phyloP scores from a whole-genome alignment of 1,140 invertebrate species.

The Drosophila lowei region DNA sequence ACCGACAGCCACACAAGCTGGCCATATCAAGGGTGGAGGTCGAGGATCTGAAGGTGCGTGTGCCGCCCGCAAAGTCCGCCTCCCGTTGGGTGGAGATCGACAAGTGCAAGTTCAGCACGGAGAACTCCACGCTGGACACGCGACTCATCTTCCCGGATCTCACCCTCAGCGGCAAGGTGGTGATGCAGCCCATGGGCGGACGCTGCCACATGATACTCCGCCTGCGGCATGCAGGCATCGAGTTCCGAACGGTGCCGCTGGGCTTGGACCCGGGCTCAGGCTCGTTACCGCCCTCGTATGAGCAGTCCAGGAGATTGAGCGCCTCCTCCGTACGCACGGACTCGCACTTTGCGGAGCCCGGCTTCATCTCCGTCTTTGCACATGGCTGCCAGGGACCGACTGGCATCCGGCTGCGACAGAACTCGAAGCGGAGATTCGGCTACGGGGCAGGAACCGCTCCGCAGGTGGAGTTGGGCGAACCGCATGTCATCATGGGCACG shows the following conservation, averaged over 20 bases:
- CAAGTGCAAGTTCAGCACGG: conserved; percentile 89
- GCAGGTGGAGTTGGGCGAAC: conserved; percentile 66
- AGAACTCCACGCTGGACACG: conserved; percentile 89
- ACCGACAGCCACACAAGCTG: conserved; percentile 73
- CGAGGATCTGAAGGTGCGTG: conserved; percentile 85
- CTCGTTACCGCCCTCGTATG: conserved; percentile 37
- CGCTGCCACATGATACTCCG: conserved; percentile 91
- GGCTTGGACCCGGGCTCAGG: conserved; percentile 43
- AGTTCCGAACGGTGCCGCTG: conserved; percentile 85
- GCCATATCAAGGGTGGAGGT: conserved; percentile 73
- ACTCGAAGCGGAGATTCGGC: conserved; percentile 75
- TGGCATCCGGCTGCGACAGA: conserved; percentile 71
- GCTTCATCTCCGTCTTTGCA: conserved; percentile 92
- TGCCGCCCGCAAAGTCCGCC: conserved; percentile 83
- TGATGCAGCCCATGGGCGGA: conserved; percentile 85
- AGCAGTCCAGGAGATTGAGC: conserved; percentile 83
- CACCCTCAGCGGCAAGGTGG: conserved; percentile 89
- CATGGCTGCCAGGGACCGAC: conserved; percentile 88
- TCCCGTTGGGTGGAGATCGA: conserved; percentile 88
- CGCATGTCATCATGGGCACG: conserved; percentile 66
- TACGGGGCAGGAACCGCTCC: conserved; percentile 41
- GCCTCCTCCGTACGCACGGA: conserved; percentile 90
- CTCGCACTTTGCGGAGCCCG: conserved; percentile 91
- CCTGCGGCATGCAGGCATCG: conserved; percentile 89
- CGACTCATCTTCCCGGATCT: conserved; percentile 90